These are phyloP conservation scores for Lymantria monacha DNA, from an alignment of 2,888 invertebrate species.

Conservation along the genomic window DNA sequence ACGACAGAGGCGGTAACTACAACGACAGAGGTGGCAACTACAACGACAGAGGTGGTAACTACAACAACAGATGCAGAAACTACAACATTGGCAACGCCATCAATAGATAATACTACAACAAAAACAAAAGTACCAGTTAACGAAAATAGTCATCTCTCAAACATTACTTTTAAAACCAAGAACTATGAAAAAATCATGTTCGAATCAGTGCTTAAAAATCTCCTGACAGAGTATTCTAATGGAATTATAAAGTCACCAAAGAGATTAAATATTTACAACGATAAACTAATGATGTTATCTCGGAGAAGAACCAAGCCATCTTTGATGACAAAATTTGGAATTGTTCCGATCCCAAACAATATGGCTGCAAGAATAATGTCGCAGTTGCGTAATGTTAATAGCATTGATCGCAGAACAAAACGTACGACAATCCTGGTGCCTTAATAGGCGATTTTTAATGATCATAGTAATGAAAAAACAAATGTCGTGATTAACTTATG, in stretches of 20 bases:
- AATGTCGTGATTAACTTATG: too few species aligned
- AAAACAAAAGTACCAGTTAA: neutral
- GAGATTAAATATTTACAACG: constrained; percentile 18
- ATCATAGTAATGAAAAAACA: too few species aligned
- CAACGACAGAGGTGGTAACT: neutral
- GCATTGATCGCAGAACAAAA: constrained; percentile 23
- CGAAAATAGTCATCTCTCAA: neutral
- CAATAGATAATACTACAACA: neutral
- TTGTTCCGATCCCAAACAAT: constrained; percentile 57
- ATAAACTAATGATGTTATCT: constrained; percentile 41
- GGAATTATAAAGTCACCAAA: constrained; percentile 13
- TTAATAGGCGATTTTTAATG: neutral
- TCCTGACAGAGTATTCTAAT: constrained; percentile 19
- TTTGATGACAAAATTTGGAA: constrained; percentile 56
- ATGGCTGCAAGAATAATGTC: constrained; percentile 52
- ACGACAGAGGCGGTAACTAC: constrained; percentile 4
- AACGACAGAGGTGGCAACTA: neutral
- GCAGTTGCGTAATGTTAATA: constrained; percentile 40
- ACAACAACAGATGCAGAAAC: neutral
- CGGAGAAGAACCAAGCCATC: constrained; percentile 47
- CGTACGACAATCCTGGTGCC: neutral
- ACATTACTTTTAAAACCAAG: neutral
- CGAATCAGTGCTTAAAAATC: constrained; percentile 21
- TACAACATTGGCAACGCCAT: neutral
- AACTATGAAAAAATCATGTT: constrained; percentile 9